Conservation (phyloP, 2,797 vertebrate genomes). For the Gadopsis bispinosus region DNA sequence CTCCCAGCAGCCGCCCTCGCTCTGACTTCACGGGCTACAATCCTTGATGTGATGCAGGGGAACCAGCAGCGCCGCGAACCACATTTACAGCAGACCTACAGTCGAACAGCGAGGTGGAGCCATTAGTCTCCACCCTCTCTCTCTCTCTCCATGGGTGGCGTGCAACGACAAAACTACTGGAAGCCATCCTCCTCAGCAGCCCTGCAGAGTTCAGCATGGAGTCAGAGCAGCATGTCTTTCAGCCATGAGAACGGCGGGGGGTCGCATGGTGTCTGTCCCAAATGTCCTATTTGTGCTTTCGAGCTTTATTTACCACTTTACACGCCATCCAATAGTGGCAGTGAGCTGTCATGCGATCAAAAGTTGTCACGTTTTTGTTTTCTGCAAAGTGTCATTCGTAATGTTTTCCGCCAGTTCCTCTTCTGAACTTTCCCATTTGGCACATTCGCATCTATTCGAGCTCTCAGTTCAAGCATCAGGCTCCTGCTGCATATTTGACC, state of each 20-base stretch:
- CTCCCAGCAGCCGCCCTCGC: background rate
- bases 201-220: background rate
- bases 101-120: too few relatives aligned
- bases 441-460: background rate
- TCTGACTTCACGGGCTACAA: background rate
- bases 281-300: background rate
- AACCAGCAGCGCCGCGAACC: background rate
- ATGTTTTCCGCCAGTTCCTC: background rate
- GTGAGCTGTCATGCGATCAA: too few relatives aligned
- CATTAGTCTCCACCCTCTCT: conserved; percentile 60
- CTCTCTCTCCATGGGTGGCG: conserved; percentile 8
- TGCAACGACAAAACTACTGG: too few relatives aligned
- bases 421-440: background rate
- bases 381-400: background rate
- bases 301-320: background rate
- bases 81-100: background rate
- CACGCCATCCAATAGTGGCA: background rate
- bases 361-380: background rate
- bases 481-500: background rate
- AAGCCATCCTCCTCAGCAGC: background rate
- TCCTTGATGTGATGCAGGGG: background rate
- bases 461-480: background rate
- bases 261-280: background rate
- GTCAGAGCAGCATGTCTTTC: background rate
- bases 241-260: background rate